Evolutionary conservation across 1,140 invertebrate species (phyloP), one percentile per base, ranked within the genome.

Genomic region (Temnothorax longispinosus): DNA sequence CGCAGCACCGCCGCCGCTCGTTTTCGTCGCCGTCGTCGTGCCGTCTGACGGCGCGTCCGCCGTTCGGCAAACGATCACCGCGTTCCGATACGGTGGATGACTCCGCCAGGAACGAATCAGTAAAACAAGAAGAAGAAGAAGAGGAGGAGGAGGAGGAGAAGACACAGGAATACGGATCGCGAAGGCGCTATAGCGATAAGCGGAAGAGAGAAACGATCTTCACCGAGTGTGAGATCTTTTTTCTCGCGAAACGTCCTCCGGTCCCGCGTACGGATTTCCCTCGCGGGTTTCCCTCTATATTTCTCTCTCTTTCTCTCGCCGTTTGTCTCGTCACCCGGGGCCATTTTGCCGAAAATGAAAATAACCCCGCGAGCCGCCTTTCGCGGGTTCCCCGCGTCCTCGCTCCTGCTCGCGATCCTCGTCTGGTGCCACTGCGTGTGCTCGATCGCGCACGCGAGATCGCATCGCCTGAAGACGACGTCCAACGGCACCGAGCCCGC

Each of bases 301-400:
- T 50, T 71, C 15, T 72, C 41, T 44, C 11, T 80, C 7, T 44
- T 60, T 27, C 47, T 41, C 32, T 27, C 32, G n/a, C 27, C 32
- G 47, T 80, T 58, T 27, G 18, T n/a, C 62, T 8, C 41, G 58
- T 15, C 15, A n/a, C 18, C 50, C 87, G 67, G 60, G 21, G 54
- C 78, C 38, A 78, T 89, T 78, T 81, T 86, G 84, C 58, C 89
- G 86, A 91, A 87, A 87, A 91, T 91, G 90, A 90, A 88, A 88
- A 85, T 87, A 71, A 91, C 60, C 18, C 64, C 50, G 80, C 52
- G 84, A 87, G 87, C 56, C 47, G 52, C 38, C n/a, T 54, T 13
- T 15, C 47, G 77, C 60, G 58, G 60, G 4, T 41, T 32, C 50
- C 44, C 44, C 75, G 77, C 76, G 76, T 15, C 32, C 13, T 35